These are phyloP conservation scores for Bombus pascuorum DNA, from an alignment of 1,140 invertebrate genomes.

Conservation along the genomic window DNA sequence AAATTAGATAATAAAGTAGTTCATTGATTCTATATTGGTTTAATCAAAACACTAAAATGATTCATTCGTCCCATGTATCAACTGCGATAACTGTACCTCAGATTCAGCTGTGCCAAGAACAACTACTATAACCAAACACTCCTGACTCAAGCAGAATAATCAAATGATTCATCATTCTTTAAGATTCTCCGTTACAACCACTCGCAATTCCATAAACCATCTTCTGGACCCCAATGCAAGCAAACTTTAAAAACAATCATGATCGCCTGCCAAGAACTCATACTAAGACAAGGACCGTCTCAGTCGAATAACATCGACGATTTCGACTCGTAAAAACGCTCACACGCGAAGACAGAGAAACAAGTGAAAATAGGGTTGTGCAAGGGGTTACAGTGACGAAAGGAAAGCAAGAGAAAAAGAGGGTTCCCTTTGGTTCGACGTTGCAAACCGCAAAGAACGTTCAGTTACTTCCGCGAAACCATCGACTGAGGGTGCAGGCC, in stretches of 20 bases:
- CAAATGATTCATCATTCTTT: background rate
- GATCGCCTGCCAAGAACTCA: background rate
- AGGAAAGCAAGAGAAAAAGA: background rate
- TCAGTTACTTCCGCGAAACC: slow-evolving; percentile 63
- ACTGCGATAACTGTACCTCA: no score
- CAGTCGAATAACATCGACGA: slow-evolving; percentile 19
- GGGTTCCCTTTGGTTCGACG: slow-evolving; percentile 13
- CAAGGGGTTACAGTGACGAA: background rate
- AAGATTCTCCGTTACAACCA: background rate
- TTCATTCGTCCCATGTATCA: no score
- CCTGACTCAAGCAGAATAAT: background rate
- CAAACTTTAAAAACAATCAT: background rate
- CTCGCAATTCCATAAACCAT: no score
- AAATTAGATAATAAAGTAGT: no score
- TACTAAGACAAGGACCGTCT: background rate
- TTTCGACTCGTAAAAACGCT: slow-evolving; percentile 10
- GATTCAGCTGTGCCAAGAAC: no score
- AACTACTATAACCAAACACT: no score
- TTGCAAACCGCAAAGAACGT: slow-evolving; percentile 49
- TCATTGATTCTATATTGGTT: no score
- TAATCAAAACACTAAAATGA: no score
- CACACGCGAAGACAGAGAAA: background rate
- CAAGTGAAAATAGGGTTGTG: background rate
- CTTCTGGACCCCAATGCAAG: background rate
- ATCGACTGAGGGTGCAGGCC: slow-evolving; percentile 41